A percentile compares a stretch with the other conserved stretches of the same genome.
These are phyloP conservation scores for Centropus unirufus DNA, from an alignment of 2,113 vertebrate species.

Conservation along the genomic window DNA sequence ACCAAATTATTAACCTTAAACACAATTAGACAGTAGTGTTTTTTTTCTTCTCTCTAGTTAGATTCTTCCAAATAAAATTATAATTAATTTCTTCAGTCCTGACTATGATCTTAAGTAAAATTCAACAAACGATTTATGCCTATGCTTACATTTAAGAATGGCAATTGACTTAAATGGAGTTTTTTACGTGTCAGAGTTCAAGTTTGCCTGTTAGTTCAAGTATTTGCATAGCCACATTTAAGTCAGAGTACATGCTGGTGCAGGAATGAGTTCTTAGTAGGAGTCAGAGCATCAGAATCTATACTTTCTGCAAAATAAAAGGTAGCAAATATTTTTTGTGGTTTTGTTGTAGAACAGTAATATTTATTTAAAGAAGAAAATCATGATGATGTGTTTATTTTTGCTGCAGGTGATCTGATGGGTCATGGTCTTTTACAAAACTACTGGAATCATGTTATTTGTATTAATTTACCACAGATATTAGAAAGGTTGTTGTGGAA, in stretches of 20 bases:
- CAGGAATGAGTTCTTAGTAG: neutral
- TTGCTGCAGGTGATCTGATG: neutral
- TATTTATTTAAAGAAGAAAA: neutral
- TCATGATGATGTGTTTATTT: neutral
- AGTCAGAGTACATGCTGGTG: conserved; percentile 13
- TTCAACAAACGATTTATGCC: neutral
- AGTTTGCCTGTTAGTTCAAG: neutral
- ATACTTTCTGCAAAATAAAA: neutral
- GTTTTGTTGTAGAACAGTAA: neutral
- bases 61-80: neutral
- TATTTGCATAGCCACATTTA: neutral
- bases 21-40: neutral
- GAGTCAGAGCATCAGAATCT: neutral
- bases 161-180: neutral
- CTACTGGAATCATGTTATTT: neutral
- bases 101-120: neutral
- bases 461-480: neutral
- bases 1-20: neutral
- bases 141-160: neutral
- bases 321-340: neutral
- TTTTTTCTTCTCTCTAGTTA: neutral
- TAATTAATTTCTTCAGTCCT: neutral
- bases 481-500: neutral
- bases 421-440: neutral
- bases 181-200: neutral